Base-by-base conservation (phyloP, 2,888 invertebrate genomes). In the Cheilosia impressa region DNA sequence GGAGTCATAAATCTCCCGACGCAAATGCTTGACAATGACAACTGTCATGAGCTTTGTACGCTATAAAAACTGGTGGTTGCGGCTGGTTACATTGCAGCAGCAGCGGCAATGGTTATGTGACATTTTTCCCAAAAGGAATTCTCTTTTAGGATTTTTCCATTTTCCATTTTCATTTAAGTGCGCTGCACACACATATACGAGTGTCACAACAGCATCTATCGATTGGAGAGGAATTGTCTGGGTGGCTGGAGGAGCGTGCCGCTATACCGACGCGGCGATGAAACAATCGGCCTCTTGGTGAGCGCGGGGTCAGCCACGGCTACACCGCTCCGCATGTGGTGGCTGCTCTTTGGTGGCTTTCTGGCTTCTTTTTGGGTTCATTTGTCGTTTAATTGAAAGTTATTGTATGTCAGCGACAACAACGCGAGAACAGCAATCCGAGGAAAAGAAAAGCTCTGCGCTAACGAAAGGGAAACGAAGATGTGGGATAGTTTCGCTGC, bases 21-120 rank as follows among this genome's bases (percentile, higher is more conserved):
- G 43, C 81, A 75, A 87, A 82, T 78, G 77, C 69, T 73, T 82
- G 87, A 69, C 82, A 87, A 87, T 87, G 82, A 87, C 82, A 87
- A 87, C 87, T 87, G 87, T 78, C 87, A 87, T 82, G 81, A 81
- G 80, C 75, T 84, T 72, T 80, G 63, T 79, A 76, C 47, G 50
- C 78, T 41, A 31, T 57, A 78, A 65, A 78, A 65, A 43, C 71
- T 69, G 50, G 55, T 55, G 65, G 62, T 47, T 80, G 50, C 34
- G 19, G 22, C 45, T 80, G 55, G 69, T 53, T 47, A 24, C 57
- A 57, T 65, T 53, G 66, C 62, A 43, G 52, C 66, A 55, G 52
- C 73, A 27, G 65, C 78, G 15, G 47, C 62, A 47, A 60, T 65
- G 52, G 69, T 60, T 82, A 73, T 82, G 73, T 82, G 87, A 72